Conservation (phyloP, 2,797 vertebrate genomes). For the Spheniscus humboldti region DNA sequence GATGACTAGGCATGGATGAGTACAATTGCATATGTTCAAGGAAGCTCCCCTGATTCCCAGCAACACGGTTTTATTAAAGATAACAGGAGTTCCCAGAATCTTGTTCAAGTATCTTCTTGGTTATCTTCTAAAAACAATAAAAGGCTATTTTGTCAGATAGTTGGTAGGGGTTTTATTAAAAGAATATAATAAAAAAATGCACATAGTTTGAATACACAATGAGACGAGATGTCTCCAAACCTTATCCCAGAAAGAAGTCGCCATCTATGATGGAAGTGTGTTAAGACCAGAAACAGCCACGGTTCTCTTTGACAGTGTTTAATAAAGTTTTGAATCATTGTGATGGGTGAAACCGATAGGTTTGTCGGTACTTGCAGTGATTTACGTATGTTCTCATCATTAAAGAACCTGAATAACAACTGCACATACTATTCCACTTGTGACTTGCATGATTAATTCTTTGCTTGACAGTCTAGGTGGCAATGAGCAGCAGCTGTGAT, state of each 20-base stretch:
- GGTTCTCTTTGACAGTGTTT: not conserved
- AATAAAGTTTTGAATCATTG: not conserved
- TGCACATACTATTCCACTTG: not conserved
- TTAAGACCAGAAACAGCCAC: not conserved
- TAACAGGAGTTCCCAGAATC: not conserved
- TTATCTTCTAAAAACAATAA: not conserved
- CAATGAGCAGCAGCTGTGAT: not conserved
- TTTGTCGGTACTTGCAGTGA: not conserved
- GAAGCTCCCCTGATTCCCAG: not conserved
- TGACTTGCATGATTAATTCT: not conserved
- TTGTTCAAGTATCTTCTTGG: not conserved
- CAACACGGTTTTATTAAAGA: not conserved
- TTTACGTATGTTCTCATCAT: not conserved
- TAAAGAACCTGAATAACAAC: not conserved
- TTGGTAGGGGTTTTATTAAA: not conserved
- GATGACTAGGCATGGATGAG: not conserved
- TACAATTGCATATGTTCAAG: accelerated
- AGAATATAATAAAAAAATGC: accelerated
- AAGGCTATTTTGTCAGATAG: not conserved
- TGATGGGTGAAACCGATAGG: not conserved
- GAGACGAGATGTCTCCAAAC: not conserved
- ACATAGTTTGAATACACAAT: not conserved
- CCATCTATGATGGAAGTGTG: not conserved
- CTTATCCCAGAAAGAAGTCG: not conserved
- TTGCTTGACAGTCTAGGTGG: not conserved